Evolutionary conservation across 2,888 invertebrate species (phyloP).

Genomic region (Alentia gelatinosa): DNA sequence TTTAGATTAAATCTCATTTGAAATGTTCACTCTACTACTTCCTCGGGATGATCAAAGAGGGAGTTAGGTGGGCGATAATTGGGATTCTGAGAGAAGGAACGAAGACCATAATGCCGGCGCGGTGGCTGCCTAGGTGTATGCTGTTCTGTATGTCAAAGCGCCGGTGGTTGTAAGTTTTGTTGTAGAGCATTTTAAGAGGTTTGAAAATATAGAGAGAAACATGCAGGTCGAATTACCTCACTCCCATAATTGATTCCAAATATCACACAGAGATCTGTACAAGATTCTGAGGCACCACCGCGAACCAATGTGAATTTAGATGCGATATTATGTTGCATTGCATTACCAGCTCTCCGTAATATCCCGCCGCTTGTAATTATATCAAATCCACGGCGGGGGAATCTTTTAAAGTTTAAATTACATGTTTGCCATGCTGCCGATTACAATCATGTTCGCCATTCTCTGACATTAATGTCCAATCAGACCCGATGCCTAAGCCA

Average conservation of each 20-base stretch:
- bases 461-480: not conserved
- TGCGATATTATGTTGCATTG: not conserved
- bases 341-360: not conserved
- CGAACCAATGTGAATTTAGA: not conserved
- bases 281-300: too few relatives aligned
- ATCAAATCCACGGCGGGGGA: not conserved
- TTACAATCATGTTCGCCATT: not conserved
- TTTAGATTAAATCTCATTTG: conserved; percentile 25
- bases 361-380: not conserved
- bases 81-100: not conserved
- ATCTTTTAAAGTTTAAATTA: not conserved
- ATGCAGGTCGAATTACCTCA: too few relatives aligned
- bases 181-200: too few relatives aligned
- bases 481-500: not conserved
- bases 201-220: too few relatives aligned
- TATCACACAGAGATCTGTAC: too few relatives aligned
- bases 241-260: too few relatives aligned
- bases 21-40: not conserved
- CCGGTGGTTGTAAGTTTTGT: too few relatives aligned
- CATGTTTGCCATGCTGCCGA: not conserved
- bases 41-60: not conserved
- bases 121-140: too few relatives aligned
- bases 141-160: too few relatives aligned
- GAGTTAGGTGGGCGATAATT: not conserved
- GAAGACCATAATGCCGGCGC: too few relatives aligned